phyloP scores from a whole-genome alignment of 2,797 vertebrate species.

The Characodon lateralis region DNA sequence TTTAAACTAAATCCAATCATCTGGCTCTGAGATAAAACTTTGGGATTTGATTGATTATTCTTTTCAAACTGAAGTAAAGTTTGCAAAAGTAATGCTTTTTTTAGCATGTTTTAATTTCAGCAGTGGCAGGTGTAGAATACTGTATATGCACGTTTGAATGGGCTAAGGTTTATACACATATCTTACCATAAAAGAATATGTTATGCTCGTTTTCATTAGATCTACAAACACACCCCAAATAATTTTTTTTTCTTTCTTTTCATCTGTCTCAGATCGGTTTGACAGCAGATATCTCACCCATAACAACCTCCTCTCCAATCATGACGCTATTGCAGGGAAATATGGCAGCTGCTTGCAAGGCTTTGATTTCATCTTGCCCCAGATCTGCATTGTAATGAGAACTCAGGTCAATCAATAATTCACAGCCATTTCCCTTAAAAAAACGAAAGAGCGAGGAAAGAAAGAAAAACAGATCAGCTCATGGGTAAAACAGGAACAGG shows the following conservation, averaged over 20 bases:
- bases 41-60: conserved; percentile 10
- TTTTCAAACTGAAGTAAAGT: conserved; percentile 16
- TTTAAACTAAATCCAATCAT: conserved; percentile 8
- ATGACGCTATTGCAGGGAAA: conserved; percentile 56
- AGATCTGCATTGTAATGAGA: conserved; percentile 85
- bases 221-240: conserved; percentile 46
- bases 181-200: conserved; percentile 24
- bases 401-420: conserved; percentile 90
- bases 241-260: conserved; percentile 47
- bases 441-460: conserved; percentile 32
- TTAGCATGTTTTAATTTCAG: conserved; percentile 18
- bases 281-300: conserved; percentile 62
- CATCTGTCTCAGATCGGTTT: conserved; percentile 46
- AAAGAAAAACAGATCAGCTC: conserved; percentile 68
- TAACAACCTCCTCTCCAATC: conserved; percentile 62
- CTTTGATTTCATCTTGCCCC: conserved; percentile 83
- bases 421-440: conserved; percentile 77
- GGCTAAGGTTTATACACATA: conserved; percentile 13
- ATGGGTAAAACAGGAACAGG: conserved; percentile 73
- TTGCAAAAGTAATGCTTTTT: conserved; percentile 5
- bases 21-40: conserved; percentile 22
- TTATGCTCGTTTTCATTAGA: conserved; percentile 55
- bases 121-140: not conserved
- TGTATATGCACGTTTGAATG: not conserved
- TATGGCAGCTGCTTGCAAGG: conserved; percentile 80